Percentiles rank a stretch among this genome's conserved stretches.
Conservation (phyloP, 2,888 invertebrate genomes). For the Scaptomyza flava region DNA sequence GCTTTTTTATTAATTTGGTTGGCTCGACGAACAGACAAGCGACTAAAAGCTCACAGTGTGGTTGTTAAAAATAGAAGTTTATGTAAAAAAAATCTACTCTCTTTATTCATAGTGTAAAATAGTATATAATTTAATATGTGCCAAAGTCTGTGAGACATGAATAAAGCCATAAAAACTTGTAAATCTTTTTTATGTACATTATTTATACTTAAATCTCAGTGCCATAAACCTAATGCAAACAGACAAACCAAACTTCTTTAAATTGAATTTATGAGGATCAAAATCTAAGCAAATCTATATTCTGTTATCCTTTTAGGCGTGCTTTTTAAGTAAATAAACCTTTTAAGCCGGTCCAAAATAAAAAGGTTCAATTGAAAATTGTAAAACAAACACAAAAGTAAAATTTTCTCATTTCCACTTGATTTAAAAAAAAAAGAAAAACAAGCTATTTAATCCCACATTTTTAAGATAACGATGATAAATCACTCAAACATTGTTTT, state of each 20-base stretch:
- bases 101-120: slow-evolving; percentile 34
- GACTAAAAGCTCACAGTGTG: slow-evolving; percentile 40
- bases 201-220: neutral
- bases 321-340: neutral
- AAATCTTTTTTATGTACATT: neutral
- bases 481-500: neutral
- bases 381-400: neutral
- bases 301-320: neutral
- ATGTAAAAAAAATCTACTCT: slow-evolving; percentile 34
- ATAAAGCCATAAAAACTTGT: slow-evolving; percentile 12
- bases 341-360: neutral
- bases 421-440: neutral
- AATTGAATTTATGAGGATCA: neutral
- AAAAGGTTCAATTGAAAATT: neutral
- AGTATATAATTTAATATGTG: slow-evolving; percentile 25
- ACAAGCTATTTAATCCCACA: neutral
- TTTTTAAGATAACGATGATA: neutral
- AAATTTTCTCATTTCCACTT: neutral
- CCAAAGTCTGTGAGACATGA: slow-evolving; percentile 2
- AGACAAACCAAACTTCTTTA: neutral
- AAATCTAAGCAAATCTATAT: neutral
- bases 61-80: slow-evolving; percentile 8
- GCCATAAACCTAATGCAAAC: too few relatives aligned
- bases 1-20: slow-evolving; percentile 60
- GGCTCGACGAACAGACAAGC: slow-evolving; percentile 12